These are phyloP conservation scores for Protaetia brevitarsis DNA, from an alignment of 1,140 invertebrate species.

Conservation along the genomic window DNA sequence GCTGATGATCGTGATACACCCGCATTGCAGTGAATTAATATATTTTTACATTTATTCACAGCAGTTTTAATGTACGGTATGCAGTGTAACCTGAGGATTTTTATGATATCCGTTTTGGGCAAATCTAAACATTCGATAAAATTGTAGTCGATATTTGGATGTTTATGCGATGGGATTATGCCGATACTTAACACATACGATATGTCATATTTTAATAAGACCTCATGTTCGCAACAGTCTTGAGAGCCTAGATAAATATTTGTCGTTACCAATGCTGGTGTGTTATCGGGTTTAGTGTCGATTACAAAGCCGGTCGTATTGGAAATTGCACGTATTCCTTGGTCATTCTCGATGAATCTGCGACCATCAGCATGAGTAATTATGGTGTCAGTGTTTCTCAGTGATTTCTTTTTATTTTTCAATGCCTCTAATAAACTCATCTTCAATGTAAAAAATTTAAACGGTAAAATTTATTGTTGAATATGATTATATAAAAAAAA, in stretches of 20 bases:
- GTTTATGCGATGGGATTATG: conserved; percentile 52
- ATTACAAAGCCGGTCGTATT: conserved; percentile 69
- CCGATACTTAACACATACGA: conserved; percentile 74
- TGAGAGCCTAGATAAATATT: conserved; percentile 79
- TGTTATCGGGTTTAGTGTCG: conserved; percentile 77
- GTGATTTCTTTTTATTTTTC: conserved; percentile 54
- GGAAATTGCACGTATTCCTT: conserved; percentile 37
- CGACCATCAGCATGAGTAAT: conserved; percentile 61
- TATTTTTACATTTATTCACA: conserved; percentile 55
- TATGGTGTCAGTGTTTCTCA: conserved; percentile 63
- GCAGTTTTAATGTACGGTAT: conserved; percentile 57
- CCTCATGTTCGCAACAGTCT: conserved; percentile 66
- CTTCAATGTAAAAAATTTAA: not conserved
- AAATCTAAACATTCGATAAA: conserved; percentile 66
- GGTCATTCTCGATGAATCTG: conserved; percentile 53
- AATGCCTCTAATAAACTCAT: no score
- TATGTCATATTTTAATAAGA: conserved; percentile 63
- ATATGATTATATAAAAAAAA: conserved; percentile 5
- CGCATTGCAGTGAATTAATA: conserved; percentile 89
- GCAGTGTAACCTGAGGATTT: conserved; percentile 52
- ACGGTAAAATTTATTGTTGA: not conserved
- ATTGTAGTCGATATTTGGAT: conserved; percentile 51
- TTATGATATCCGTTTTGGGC: conserved; percentile 61
- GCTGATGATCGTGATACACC: conserved; percentile 85
- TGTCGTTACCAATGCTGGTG: conserved; percentile 62